Evolutionary conservation across 2,888 invertebrate genomes (phyloP), one percentile per base, ranked within the genome.

Genomic region (Teleiodes luculella): DNA sequence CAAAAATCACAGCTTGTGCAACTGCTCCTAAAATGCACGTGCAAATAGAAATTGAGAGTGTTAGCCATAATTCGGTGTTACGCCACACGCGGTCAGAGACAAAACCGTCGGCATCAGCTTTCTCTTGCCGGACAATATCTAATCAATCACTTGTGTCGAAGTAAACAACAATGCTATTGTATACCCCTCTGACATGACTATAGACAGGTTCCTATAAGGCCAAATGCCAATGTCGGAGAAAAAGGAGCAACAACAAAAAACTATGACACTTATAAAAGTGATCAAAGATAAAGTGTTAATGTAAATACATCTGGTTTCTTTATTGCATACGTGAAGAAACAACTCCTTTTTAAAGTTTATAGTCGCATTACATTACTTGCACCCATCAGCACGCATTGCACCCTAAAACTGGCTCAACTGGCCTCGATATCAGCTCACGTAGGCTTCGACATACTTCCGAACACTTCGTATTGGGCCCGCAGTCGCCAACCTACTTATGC

Each of bases 11-110:
- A 33, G 10, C 35, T 55, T 52, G 50, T 31, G 54, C 58, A 57
- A 52, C 56, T 58, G 61, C 65, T 66, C 67, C 70, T 61, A 72
- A 74, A 72, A 62, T 68, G 63, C 61, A 67, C 57, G 61, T 74
- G 76, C 72, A 70, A 76, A 78, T 78, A 80, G 83, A 86, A 86
- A 85, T 70, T 72, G 76, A 83, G 78, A 85, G 84, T 85, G 79
- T 65, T 66, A 56, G 60, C 71, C 67, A 74, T 73, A 72, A 76
- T 79, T 79, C 68, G 67, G 58, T 62, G 72, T 80, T 80, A 79
- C 84, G 83, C 74, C 77, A 81, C 66, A 31, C 14, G 41, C 41
- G n/a, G 41, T 79, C 76, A 72, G 68, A 71, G 72, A 73, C 68
- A 66, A 59, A 62, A 57, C 67, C 58, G 72, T 14, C 37, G 31